Conservation (phyloP, 2,797 vertebrate species). For the Leptoclinus maculatus region DNA sequence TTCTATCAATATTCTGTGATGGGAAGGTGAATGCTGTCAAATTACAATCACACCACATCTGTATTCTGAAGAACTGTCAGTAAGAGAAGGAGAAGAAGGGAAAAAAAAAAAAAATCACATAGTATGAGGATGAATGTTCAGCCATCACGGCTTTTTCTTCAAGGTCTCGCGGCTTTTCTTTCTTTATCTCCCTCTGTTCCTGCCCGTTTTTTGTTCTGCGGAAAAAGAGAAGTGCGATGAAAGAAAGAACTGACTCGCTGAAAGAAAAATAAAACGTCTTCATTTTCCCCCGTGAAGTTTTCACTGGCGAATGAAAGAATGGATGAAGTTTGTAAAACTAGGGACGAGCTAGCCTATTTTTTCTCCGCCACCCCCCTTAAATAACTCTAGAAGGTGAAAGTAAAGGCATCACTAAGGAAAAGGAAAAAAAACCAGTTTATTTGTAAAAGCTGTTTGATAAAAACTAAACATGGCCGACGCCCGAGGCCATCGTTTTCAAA, state of each 20-base stretch:
- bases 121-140: slow-evolving; percentile 29
- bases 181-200: background rate
- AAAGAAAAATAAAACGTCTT: slow-evolving; percentile 21
- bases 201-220: slow-evolving; percentile 10
- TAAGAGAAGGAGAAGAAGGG: background rate
- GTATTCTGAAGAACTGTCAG: slow-evolving; percentile 34
- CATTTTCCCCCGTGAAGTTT: slow-evolving; percentile 28
- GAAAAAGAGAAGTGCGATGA: slow-evolving; percentile 18
- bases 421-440: background rate
- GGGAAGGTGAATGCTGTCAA: slow-evolving; percentile 60
- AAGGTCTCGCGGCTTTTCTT: slow-evolving; percentile 40
- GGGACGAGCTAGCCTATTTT: background rate
- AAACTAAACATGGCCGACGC: slow-evolving; percentile 13
- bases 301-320: slow-evolving; percentile 18
- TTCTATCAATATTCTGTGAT: slow-evolving; percentile 60
- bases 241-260: slow-evolving; percentile 22
- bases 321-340: slow-evolving; percentile 39
- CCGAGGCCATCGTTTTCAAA: slow-evolving; percentile 45
- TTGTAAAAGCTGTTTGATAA: slow-evolving; percentile 20
- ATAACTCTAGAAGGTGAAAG: slow-evolving; percentile 58
- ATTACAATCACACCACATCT: slow-evolving; percentile 57
- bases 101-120: background rate
- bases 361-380: background rate
- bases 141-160: slow-evolving; percentile 34
- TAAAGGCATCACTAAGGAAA: slow-evolving; percentile 14